Percentiles rank a stretch among this genome's conserved stretches.
Evolutionary conservation across 1,140 invertebrate species (phyloP).

Genomic region (Aradophagus sp.): DNA sequence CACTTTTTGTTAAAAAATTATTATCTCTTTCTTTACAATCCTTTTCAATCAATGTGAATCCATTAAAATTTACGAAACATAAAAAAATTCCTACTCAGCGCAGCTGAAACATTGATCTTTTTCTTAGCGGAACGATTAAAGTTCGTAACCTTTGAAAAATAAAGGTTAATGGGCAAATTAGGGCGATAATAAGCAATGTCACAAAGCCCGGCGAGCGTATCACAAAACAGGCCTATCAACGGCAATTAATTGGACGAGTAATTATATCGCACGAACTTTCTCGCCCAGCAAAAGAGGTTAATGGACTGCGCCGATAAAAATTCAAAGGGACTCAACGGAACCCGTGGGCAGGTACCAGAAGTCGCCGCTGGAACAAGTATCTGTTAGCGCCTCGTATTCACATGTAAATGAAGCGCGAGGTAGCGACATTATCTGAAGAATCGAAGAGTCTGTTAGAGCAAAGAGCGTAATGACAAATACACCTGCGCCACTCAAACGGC

Average conservation of each 20-base stretch:
- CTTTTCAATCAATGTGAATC: too few relatives aligned
- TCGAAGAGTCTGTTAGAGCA: slow-evolving; percentile 47
- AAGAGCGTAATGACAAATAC: slow-evolving; percentile 49
- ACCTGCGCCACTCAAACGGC: too few relatives aligned
- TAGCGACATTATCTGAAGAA: slow-evolving; percentile 52
- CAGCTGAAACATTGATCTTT: too few relatives aligned
- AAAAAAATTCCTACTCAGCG: too few relatives aligned
- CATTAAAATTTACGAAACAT: too few relatives aligned
- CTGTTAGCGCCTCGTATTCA: slow-evolving; percentile 71
- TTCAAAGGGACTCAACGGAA: slow-evolving; percentile 58
- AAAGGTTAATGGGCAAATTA: slow-evolving; percentile 38
- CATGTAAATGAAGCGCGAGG: slow-evolving; percentile 68
- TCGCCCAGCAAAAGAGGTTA: slow-evolving; percentile 59
- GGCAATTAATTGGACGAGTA: slow-evolving; percentile 54
- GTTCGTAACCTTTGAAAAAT: too few relatives aligned
- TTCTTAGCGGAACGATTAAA: too few relatives aligned
- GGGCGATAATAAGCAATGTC: slow-evolving; percentile 39
- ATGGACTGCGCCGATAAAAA: slow-evolving; percentile 64
- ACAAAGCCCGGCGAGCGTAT: slow-evolving; percentile 35
- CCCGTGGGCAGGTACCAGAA: slow-evolving; percentile 54
- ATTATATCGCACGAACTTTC: slow-evolving; percentile 54
- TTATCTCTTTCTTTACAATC: too few relatives aligned
- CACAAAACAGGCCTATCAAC: slow-evolving; percentile 50
- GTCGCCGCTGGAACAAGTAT: slow-evolving; percentile 65
- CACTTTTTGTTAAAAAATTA: too few relatives aligned